Evolutionary conservation across 1,140 invertebrate species (phyloP), one percentile per base, ranked within the genome.

Genomic region (Drosophila kikkawai): DNA sequence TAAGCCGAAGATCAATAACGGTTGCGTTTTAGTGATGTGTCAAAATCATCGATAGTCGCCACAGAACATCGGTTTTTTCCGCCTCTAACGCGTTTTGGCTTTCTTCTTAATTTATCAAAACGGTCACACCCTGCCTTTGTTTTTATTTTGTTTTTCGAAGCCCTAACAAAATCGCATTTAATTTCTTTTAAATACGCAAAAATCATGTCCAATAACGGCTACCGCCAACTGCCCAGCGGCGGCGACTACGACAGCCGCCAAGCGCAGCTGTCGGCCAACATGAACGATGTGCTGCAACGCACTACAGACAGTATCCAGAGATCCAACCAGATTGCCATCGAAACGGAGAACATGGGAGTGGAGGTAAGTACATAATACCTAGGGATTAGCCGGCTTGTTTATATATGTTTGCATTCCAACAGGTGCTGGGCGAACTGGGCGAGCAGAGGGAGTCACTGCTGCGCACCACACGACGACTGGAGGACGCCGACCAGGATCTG

Each of bases 301-400:
- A 86, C 87, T 2, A 50, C 67, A 1, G 63, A 73, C 13, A 92
- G 87, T 45, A 71, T 92, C 6, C 71, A 92, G n/a, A 73, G 96
- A 68, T 96, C 96, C 3, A 95, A 96, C 71, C 95, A 95, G 79
- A 94, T 96, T 51, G 96, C 97, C 13, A 94, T 95, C 9, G 96
- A 97, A 91, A 97, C 96, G 0, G 97, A 97, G 93, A 94, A 95
- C 82, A 94, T 97, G 75, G 97, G 96, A 1, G 95, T 95, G 5
- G 96, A 96, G 90, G 96, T 97, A 8, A 94, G 55, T 47, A 6
- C 9, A 3, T 1, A 2, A 42, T 9, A 29, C n/a, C 11, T 29
- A 2, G 2, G 3, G 2, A 37, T 55, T 15, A 3, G 5, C 8
- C 3, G 15, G 11, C 4, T 26, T n/a, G 12, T n/a, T 1, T 32